Base-by-base conservation (phyloP, 2,888 invertebrate genomes). In the Lasioglossum pauxillum region DNA sequence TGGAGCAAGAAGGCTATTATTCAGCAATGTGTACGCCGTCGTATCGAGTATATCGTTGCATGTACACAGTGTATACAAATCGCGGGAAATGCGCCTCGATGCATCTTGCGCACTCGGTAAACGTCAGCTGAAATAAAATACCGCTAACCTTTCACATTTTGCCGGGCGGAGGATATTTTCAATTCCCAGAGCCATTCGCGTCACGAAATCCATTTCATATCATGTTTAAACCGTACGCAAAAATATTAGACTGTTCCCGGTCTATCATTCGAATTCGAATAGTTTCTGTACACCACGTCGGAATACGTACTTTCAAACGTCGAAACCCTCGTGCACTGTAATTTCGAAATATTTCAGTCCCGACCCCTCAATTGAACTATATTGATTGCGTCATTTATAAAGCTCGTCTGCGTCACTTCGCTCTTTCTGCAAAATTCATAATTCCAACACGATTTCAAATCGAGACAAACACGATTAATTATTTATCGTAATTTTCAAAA, bases 111-210 rank as follows among this genome's bases (percentile, higher is more conserved):
- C 35, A 49, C 27, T 49, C 67, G 53, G 35, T 78, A 41, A 35
- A 78, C 69, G 38, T 53, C 46, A 49, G 38, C 49, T 78, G 69
- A 53, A 69, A 78, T 69, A 49, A 78, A 78, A 78, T 78, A 69
- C 77, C 23, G 38, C 76, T 49, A 76, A 76, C 64, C 64, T 64
- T 31, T 53, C 64, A 31, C 27, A n/a, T 78, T 69, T 69, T 78
- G 27, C n/a, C 14, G 49, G 16, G n/a, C 23, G 38, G 31, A 12
- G 64, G 49, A 69, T 78, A 35, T 49, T 46, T 67, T 67, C 35
- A 31, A 67, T 69, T 69, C 44, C 49, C n/a, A 2, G 27, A 27
- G n/a, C 49, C 23, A 46, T 49, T 60, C 49, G n/a, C n/a, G 35
- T 19, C 12, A 12, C 12, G 77, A 53, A 69, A 69, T 38, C 67